Evolutionary conservation across 1,140 invertebrate genomes (phyloP), one percentile per base, ranked within the genome.

Genomic region (Charaxes varanes): DNA sequence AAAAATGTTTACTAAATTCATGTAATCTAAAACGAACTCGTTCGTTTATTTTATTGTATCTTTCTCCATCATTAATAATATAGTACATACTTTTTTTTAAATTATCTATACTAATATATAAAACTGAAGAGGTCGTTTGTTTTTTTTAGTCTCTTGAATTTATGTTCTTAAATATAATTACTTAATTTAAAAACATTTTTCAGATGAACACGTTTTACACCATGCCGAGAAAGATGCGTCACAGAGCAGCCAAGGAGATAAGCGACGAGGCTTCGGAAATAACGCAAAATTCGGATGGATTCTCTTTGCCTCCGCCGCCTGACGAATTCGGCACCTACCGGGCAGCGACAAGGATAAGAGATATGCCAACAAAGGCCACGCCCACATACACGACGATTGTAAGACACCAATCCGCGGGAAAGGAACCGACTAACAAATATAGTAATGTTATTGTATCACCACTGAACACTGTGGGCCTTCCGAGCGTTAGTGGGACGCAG

Each of bases 171-270:
- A n/a, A n/a, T n/a, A n/a, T n/a, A n/a, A n/a, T n/a, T n/a, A n/a
- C n/a, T n/a, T n/a, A n/a, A n/a, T 27, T 10, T 6, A 26, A 12
- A 10, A 11, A 3, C 36, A 27, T 8, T 34, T 77, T 70, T 22
- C 51, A 80, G 78, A 76, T 79, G 68, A 80, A 77, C 47, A 73
- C 76, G 35, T 83, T 83, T 35, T 79, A 80, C 43, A 83, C 79
- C 13, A 80, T 83, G 65, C 79, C 79, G 14, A 66, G 77, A 40
- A 80, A 79, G 51, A 67, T 68, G 54, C 63, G 68, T 5, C 61
- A 76, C 6, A 83, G 73, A 53, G 40, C 62, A n/a, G 54, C 62
- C 5, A 77, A 69, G 38, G 76, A 83, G 28, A 51, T 77, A 13
- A 76, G 72, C 46, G 79, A 80, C 40, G 79, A 83, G 37, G 55